Conservation (phyloP, 2,888 invertebrate genomes). For the Caenorhabditis wallacei region DNA sequence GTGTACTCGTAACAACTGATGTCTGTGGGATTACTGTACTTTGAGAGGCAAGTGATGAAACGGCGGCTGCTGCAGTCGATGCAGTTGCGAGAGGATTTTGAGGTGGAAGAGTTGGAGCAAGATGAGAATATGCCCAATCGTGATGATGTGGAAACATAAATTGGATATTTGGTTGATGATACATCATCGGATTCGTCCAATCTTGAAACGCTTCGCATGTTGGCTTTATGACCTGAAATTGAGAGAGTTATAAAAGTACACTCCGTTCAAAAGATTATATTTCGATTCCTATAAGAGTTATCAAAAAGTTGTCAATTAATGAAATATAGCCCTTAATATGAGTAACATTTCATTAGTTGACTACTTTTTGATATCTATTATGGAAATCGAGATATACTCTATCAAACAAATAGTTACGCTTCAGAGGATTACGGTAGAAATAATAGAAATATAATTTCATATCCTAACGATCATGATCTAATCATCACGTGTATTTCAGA, state of each 20-base stretch:
- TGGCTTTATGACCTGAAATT: constrained; percentile 74
- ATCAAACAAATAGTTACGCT: too few relatives aligned
- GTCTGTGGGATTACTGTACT: constrained; percentile 53
- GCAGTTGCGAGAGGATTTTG: constrained; percentile 41
- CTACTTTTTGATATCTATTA: too few relatives aligned
- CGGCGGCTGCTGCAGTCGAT: constrained; percentile 14
- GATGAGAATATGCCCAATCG: constrained; percentile 66
- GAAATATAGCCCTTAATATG: too few relatives aligned
- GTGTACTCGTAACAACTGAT: constrained; percentile 34
- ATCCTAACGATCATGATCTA: too few relatives aligned
- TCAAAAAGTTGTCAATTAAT: too few relatives aligned
- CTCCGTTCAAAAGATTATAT: too few relatives aligned
- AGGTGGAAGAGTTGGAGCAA: constrained; percentile 37
- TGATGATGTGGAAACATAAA: constrained; percentile 65
- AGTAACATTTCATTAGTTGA: too few relatives aligned
- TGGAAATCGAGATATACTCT: too few relatives aligned
- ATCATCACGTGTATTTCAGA: too few relatives aligned
- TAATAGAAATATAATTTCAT: too few relatives aligned
- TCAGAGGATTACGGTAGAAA: too few relatives aligned
- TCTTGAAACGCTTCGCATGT: constrained; percentile 78
- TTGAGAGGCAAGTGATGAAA: constrained; percentile 22
- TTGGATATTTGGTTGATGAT: constrained; percentile 65
- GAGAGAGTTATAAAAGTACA: background rate
- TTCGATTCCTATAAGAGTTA: too few relatives aligned
- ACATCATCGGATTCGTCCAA: constrained; percentile 66